Conservation (phyloP, 2,888 invertebrate species). For the Philonicus albiceps region DNA sequence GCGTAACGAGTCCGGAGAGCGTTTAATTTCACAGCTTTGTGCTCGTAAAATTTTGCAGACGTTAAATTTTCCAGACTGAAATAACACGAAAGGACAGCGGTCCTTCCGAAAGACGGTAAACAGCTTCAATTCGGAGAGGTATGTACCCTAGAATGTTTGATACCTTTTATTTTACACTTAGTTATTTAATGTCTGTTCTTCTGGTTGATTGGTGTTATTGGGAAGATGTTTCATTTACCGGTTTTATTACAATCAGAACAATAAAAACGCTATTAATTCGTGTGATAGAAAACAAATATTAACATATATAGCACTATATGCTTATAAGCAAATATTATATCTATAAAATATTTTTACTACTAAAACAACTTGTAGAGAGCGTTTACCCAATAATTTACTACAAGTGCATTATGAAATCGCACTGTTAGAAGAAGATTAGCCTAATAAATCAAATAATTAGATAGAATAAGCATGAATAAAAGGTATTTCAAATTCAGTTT, state of each 20-base stretch:
- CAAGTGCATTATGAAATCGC: too few species aligned
- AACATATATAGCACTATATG: too few species aligned
- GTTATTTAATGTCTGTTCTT: background rate
- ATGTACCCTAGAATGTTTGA: background rate
- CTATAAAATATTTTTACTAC: too few species aligned
- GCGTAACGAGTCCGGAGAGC: background rate
- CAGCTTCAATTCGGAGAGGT: background rate
- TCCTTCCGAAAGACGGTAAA: background rate
- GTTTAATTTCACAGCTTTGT: background rate
- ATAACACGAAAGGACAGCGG: background rate
- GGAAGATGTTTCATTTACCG: background rate
- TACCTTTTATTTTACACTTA: background rate
- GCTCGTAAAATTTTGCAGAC: background rate
- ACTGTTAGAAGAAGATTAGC: too few species aligned
- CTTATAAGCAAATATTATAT: too few species aligned
- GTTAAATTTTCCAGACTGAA: background rate
- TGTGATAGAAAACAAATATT: too few species aligned
- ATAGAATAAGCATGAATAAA: too few species aligned
- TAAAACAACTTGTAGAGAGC: too few species aligned
- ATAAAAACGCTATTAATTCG: background rate
- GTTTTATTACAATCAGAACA: background rate
- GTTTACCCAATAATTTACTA: too few species aligned
- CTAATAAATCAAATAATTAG: too few species aligned
- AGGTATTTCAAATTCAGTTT: too few species aligned
- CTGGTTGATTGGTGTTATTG: background rate